Base-by-base conservation (phyloP, 1,140 invertebrate species). In the Dolichoris vasculosae region DNA sequence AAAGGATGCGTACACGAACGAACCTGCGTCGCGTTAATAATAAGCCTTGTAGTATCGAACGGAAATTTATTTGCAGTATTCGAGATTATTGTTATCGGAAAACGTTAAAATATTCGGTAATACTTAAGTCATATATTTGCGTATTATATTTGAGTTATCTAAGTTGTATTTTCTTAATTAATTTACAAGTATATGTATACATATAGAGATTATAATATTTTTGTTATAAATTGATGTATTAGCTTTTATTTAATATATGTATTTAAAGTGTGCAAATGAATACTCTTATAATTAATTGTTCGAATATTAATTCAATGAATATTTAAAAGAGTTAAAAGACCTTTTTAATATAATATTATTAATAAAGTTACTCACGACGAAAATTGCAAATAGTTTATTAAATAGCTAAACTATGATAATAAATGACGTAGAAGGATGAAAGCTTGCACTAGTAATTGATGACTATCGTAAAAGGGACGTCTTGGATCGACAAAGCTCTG, bases 401-500 rank as follows among this genome's bases (percentile, higher is more conserved):
- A 63, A 38, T 46, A 38, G 32, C 13, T 30, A 46, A 40, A 30
- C 35, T 59, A 64, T 26, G 51, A 15, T 43, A 0, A 64, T 63
- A 40, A 78, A 64, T 26, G 48, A 26, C 13, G 38, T 55, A 48
- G 48, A 75, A 73, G 40, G 81, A 43, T 48, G 11, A 35, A 38
- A 73, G 81, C 67, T 51, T 30, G 63, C 23, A 23, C 48, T 20
- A 26, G 35, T n/a, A 67, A 73, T 71, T 30, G 17, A 48, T 48
- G 73, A 48, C 48, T 32, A 78, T 76, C 76, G 43, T 63, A 71
- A 71, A 79, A 84, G 76, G 76, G 83, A 79, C 83, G 59, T 84
- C 83, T 83, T 83, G 75, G 40, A 84, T n/a, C 73, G 55, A 38
- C 40, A 32, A 59, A 26, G 82, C 40, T 64, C 43, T 30, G 55